Evolutionary conservation across 2,113 vertebrate species (phyloP), one percentile per base, ranked within the genome.

Genomic region (Gambusia affinis): DNA sequence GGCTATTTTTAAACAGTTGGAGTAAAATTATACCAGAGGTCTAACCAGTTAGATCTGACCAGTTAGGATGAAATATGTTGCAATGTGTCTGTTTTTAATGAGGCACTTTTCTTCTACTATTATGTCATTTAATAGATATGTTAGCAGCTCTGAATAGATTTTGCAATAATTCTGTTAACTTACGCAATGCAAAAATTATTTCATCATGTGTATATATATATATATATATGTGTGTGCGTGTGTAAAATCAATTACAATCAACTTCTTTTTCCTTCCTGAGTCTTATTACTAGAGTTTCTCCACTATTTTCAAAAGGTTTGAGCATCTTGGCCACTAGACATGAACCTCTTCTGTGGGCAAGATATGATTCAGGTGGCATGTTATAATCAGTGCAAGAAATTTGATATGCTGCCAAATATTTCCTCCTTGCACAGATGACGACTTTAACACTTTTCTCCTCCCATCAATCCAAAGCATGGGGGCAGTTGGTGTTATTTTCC

Each of bases 1-100:
- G 78, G 37, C 14, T 12, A 8, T 76, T 83, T 88, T 84, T 54
- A 37, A 78, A 64, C 75, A 79, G 61, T 73, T 77, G 44, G 8
- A 30, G 2, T 29, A 17, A 24, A 37, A n/a, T 57, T 57, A 57
- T 24, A n/a, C 51, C 51, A 57, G n/a, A n/a, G 51, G 51, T 30
- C 30, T 30, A 27, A 27, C 27, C 27, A 27, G 27, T 27, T 27
- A 27, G 1, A 27, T 27, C 27, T 27, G 27, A 27, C 27, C 27
- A 27, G 27, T 27, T 27, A 1, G 27, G 27, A 27, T 27, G 27
- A 27, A 27, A 27, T 27, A 27, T 27, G 27, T 27, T 27, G 27
- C 27, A 27, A 27, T 27, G 27, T 27, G 27, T 27, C 27, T 27
- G 27, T 27, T 27, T 27, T 27, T 27, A 27, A 27, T 27, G 27